Base-by-base conservation (phyloP, 2,797 vertebrate genomes). In the Lutjanus campechanus region DNA sequence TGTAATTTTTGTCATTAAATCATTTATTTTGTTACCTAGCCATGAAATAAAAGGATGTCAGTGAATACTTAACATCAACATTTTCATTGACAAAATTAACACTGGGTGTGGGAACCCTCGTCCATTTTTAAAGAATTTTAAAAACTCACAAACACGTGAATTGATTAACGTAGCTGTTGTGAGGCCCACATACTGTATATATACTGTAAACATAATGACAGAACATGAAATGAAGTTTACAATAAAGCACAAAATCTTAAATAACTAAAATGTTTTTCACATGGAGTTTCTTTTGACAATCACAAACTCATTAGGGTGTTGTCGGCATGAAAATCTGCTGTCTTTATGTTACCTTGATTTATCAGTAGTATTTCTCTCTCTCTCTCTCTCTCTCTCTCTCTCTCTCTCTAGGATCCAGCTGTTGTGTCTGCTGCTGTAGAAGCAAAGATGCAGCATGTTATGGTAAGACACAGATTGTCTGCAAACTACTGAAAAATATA, bases 371-470 rank as follows among this genome's bases (percentile, higher is more conserved):
- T 29, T 4, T 41, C 29, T 36, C 29, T 2, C 29, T 36, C 29
- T 36, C 29, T 36, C 2, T 36, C 29, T 2, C 29, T 36, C 29
- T 36, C 29, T 36, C 29, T 36, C 29, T 36, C 29, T 50, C 51
- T 78, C 16, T 41, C 10, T 11, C 25, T 50, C 9, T 50, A 95
- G 93, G 89, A 95, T 73, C 77, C 82, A 8, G 78, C 68, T 0
- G 10, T 83, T 8, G 62, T 90, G 11, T 90, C 88, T 58, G 85
- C 90, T 59, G 86, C 70, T 51, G 76, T 93, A 0, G 89, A 93
- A 17, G 79, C 46, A 11, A 91, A 88, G 79, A 83, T 93, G 79
- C 77, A 89, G n/a, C 56, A 0, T 68, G 8, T 91, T 49, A 44
- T 87, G 92, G 94, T 95, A 84, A 85, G 82, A 82, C 40, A 5